A percentile compares a stretch with the other conserved stretches of the same genome.
Evolutionary conservation across 1,140 invertebrate species (phyloP).

Genomic region (Muscidifurax raptorellus): DNA sequence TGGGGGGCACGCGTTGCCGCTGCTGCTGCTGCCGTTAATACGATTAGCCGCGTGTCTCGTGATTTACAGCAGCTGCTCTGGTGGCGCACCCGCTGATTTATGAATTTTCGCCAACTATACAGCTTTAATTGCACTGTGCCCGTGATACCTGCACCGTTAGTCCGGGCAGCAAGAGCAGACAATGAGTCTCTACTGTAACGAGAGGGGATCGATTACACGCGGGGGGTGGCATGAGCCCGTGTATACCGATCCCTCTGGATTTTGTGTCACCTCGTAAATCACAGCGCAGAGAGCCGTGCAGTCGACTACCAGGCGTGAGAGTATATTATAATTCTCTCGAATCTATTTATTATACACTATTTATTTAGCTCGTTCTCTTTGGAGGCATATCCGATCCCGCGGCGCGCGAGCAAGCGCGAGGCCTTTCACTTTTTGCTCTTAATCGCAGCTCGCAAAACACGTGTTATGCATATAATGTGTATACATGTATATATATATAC

Average conservation of each 20-base stretch:
- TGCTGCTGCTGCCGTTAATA: not conserved
- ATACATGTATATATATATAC: not conserved
- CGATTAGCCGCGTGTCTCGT: not conserved
- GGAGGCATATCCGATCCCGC: not conserved
- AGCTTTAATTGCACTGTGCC: too few relatives aligned
- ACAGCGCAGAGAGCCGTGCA: not conserved
- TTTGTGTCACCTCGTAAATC: not conserved
- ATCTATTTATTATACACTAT: not conserved
- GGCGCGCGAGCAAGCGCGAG: not conserved
- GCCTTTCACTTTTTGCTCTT: conserved; percentile 51
- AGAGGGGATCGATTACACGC: not conserved
- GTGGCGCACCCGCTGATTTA: not conserved
- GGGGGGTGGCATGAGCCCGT: not conserved
- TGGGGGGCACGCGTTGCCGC: not conserved
- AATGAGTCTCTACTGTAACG: not conserved
- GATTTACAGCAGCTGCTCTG: not conserved
- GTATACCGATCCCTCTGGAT: not conserved
- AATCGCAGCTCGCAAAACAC: conserved; percentile 40
- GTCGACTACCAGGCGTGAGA: not conserved
- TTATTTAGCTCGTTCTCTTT: not conserved
- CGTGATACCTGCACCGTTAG: not conserved
- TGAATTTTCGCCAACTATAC: not conserved
- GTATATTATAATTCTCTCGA: not conserved
- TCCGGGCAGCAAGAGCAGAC: not conserved
- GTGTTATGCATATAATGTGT: conserved; percentile 39